Base-by-base conservation (phyloP, 2,113 vertebrate species). In the Jaculus jaculus region DNA sequence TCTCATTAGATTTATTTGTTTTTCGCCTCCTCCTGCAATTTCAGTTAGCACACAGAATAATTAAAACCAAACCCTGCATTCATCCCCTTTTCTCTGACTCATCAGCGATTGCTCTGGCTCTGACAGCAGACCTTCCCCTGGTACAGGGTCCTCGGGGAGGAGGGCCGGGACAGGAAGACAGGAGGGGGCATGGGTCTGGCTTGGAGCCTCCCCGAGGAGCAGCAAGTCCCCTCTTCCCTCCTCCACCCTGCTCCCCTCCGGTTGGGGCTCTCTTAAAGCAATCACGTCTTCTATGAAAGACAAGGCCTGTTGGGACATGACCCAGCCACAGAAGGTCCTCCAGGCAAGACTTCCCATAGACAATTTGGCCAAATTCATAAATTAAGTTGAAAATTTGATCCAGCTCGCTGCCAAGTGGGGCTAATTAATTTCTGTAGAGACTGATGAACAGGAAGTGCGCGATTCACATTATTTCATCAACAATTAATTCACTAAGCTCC, bases 401-500 rank as follows among this genome's bases (percentile, higher is more conserved):
- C 88, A 86, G 87, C 66, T 92, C 18, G 86, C 95, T 97, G 97
- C 97, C 97, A 97, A 96, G 88, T 13, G 0, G 89, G 96, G 93
- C 97, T 95, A 95, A 97, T 97, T 97, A 97, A 95, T 95, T 95
- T 95, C 96, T 96, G 92, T 94, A 97, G 95, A 88, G 96, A 96
- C 97, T 95, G 97, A 84, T 81, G 95, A 95, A 80, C 95, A 96
- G 97, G 96, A 97, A 97, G 95, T 94, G 30, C 82, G 87, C 73
- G 89, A 71, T 93, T 65, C 94, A 54, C 75, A 94, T 95, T 94
- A 97, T 97, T 96, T 97, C 97, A 96, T 96, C 97, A 96, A 95
- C 97, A 97, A 97, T 96, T 95, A 97, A 97, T 97, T 95, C 96
- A 24, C 96, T 91, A 73, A 93, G 96, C 96, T 85, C 87, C 18